Percentiles rank a stretch among this genome's conserved stretches.
These are phyloP conservation scores for Agrochola litura DNA, from an alignment of 2,888 invertebrate genomes.

Conservation along the genomic window DNA sequence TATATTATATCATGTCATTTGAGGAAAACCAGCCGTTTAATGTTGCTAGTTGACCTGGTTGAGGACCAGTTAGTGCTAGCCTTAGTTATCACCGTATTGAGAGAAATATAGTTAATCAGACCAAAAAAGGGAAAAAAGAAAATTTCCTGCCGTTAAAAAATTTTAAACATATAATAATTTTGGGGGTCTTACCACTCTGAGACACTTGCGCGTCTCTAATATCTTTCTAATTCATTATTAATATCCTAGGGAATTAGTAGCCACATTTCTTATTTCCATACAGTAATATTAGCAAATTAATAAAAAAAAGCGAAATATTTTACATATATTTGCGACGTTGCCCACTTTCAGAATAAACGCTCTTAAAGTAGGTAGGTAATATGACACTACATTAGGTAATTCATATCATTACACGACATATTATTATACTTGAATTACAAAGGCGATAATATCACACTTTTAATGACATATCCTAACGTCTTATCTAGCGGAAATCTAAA, in stretches of 20 bases:
- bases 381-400: constrained; percentile 19
- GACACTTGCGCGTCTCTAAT: background rate
- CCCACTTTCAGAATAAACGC: too few species aligned
- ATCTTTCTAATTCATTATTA: too few species aligned
- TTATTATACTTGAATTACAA: constrained; percentile 10
- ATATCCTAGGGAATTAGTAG: too few species aligned
- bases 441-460: constrained; percentile 12
- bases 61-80: constrained; percentile 22
- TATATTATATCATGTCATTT: constrained; percentile 25
- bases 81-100: constrained; percentile 8
- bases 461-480: background rate
- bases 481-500: background rate
- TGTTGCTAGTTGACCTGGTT: constrained; percentile 47
- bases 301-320: too few species aligned
- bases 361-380: constrained; percentile 3
- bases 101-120: background rate
- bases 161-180: too few species aligned
- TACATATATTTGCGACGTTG: too few species aligned
- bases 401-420: constrained; percentile 9
- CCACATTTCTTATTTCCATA: too few species aligned
- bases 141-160: background rate
- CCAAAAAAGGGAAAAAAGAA: background rate
- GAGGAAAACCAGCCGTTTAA: constrained; percentile 49
- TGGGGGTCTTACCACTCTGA: background rate
- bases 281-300: too few species aligned